These are phyloP conservation scores for Asbolus verrucosus DNA, from an alignment of 1,140 invertebrate genomes.

Conservation along the genomic window DNA sequence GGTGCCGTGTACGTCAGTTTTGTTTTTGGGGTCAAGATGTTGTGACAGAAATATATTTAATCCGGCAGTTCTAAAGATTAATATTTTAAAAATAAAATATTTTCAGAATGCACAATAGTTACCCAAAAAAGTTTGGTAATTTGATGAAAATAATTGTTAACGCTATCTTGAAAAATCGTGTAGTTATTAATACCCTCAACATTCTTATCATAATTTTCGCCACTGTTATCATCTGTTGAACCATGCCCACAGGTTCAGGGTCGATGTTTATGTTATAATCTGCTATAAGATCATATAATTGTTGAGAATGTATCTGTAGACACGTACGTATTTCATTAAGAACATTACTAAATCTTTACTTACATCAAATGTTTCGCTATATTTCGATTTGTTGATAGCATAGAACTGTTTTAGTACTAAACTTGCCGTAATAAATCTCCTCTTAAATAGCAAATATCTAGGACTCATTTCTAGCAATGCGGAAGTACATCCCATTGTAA, in stretches of 20 bases:
- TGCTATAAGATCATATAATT: conserved; percentile 35
- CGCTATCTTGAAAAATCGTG: not conserved
- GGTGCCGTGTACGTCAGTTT: too few relatives aligned
- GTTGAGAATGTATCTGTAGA: conserved; percentile 24
- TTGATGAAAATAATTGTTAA: not conserved
- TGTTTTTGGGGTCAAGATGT: too few relatives aligned
- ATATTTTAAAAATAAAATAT: too few relatives aligned
- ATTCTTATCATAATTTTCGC: conserved; percentile 5
- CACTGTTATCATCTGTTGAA: conserved; percentile 14
- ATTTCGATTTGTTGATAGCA: conserved; percentile 58
- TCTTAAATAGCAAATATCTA: conserved; percentile 52
- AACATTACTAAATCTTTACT: too few relatives aligned
- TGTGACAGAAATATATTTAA: conserved; percentile 13
- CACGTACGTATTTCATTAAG: too few relatives aligned
- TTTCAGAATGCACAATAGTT: too few relatives aligned
- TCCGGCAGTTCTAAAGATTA: conserved; percentile 8
- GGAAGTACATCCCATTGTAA: conserved; percentile 54
- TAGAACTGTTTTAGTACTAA: conserved; percentile 54
- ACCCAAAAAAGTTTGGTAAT: conserved; percentile 17
- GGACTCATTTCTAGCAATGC: conserved; percentile 54
- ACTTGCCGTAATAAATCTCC: conserved; percentile 47
- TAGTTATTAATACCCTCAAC: conserved; percentile 2
- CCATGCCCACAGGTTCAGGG: conserved; percentile 12
- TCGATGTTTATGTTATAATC: conserved; percentile 46
- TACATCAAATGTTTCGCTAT: conserved; percentile 54